Base-by-base conservation (phyloP, 2,888 invertebrate species). In the Caenorhabditis sp. region DNA sequence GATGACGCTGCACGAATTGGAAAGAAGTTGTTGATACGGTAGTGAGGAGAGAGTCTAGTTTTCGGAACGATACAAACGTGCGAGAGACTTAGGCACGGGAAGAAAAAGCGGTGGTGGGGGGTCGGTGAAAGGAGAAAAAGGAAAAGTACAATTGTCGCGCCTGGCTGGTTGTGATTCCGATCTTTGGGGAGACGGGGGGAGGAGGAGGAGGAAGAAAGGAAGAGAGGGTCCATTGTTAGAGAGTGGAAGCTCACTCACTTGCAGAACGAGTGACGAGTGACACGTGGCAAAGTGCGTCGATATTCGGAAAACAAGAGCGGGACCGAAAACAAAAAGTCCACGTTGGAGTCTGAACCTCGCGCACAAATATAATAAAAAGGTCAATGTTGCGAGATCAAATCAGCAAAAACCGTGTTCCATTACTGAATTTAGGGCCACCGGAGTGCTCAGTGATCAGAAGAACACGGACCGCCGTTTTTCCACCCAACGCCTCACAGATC, bases 401-500 rank as follows among this genome's bases (percentile, higher is more conserved):
- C 11, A 15, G 15, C 26, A 48, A 27, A 5, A 27, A 24, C 27
- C 27, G 27, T 41, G n/a, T 13, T 9, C 35, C 39, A 15, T 39
- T 39, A 6, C 27, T 22, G 26, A 52, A 62, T 50, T 62, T 52
- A 30, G 50, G 41, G n/a, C 41, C 52, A 24, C 17, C 17, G 15
- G 11, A 20, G 26, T 27, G 62, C 62, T 62, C 62, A 62, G 43
- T 30, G 43, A 58, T 58, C 43, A 58, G 15, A 58, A 22, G 66
- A 66, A 66, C 55, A 66, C 20, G 24, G 50, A 53, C 45, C 50
- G 35, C 37, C 46, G 27, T 39, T 53, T 50, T 45, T 46, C 65
- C n/a, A n/a, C n/a, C 48, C 68, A 68, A 68, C 52, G 68, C 58
- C 59, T 68, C 68, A 59, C 52, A 68, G 68, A 68, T 68, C 68